Conservation (phyloP, 2,113 vertebrate genomes). For the Poeciliopsis prolifica region DNA sequence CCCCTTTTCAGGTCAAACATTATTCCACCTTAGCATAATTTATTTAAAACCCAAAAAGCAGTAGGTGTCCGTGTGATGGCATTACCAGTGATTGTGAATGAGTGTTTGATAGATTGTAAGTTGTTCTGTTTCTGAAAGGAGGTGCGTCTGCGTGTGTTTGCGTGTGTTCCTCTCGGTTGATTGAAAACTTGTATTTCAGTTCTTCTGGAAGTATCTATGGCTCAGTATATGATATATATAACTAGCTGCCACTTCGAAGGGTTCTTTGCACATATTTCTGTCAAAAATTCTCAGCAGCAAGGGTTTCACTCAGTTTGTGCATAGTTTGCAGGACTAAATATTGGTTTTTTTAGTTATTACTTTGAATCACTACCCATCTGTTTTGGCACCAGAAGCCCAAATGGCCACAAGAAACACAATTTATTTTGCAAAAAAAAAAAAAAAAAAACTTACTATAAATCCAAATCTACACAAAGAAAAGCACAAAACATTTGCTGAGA, state of each 20-base stretch:
- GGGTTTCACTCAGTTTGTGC: slow-evolving; percentile 77
- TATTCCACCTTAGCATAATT: slow-evolving; percentile 51
- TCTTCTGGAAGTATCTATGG: slow-evolving; percentile 67
- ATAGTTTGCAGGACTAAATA: slow-evolving; percentile 61
- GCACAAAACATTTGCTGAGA: slow-evolving; percentile 79
- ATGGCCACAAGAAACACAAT: slow-evolving; percentile 52
- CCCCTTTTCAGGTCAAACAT: slow-evolving; percentile 51
- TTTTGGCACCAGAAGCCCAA: slow-evolving; percentile 38
- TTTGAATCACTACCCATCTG: slow-evolving; percentile 22
- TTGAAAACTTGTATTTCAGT: slow-evolving; percentile 57
- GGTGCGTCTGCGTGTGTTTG: slow-evolving; percentile 36
- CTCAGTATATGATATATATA: slow-evolving; percentile 65
- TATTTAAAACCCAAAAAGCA: slow-evolving; percentile 40
- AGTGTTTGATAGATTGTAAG: slow-evolving; percentile 39
- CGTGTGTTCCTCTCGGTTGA: slow-evolving; percentile 49
- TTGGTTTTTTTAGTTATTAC: slow-evolving; percentile 44
- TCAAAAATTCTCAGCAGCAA: slow-evolving; percentile 75
- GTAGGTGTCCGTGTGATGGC: slow-evolving; percentile 56
- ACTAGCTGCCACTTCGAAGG: slow-evolving; percentile 70
- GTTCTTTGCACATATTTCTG: slow-evolving; percentile 64
- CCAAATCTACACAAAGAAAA: slow-evolving; percentile 62
- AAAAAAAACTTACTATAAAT: slow-evolving; percentile 40
- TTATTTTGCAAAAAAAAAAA: slow-evolving; percentile 18
- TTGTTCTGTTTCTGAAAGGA: slow-evolving; percentile 43
- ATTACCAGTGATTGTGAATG: slow-evolving; percentile 51